A percentile compares a stretch with the other conserved stretches of the same genome.
These are phyloP conservation scores for Ciona savignyi DNA, from an alignment of 23 tunicate species.

Conservation along the genomic window DNA sequence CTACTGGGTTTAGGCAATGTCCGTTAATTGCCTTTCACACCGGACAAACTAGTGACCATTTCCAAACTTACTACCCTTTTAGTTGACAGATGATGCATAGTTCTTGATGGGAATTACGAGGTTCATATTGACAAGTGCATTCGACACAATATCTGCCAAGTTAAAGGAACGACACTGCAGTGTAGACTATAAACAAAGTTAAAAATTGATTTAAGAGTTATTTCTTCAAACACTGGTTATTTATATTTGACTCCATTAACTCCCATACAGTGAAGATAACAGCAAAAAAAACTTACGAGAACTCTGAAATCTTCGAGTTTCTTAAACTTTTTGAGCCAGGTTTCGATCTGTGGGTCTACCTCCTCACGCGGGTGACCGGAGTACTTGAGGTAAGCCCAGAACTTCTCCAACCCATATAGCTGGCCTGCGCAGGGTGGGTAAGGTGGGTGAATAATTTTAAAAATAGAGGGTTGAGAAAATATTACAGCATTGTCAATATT, in stretches of 20 bases:
- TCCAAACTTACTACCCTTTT: too few relatives aligned
- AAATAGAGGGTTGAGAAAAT: neutral
- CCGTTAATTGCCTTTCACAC: neutral
- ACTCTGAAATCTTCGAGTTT: constrained; percentile 86
- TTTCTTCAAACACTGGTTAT: too few relatives aligned
- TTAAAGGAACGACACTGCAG: too few relatives aligned
- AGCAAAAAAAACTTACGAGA: constrained; percentile 32
- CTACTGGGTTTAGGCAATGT: neutral
- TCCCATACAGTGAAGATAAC: too few relatives aligned
- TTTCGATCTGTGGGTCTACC: constrained; percentile 43
- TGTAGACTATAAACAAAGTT: too few relatives aligned
- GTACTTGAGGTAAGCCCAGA: constrained; percentile 89
- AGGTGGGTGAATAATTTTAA: neutral
- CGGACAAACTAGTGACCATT: neutral
- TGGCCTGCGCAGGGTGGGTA: constrained; percentile 44
- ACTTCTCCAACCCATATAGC: constrained; percentile 93
- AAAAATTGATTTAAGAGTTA: too few relatives aligned
- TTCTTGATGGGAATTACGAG: too few relatives aligned
- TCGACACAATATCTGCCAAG: too few relatives aligned
- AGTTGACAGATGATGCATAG: too few relatives aligned
- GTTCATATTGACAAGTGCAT: too few relatives aligned
- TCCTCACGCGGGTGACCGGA: constrained; percentile 39
- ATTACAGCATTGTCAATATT: neutral
- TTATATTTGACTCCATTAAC: too few relatives aligned
- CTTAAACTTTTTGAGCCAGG: constrained; percentile 72